Evolutionary conservation across 2,113 vertebrate species (phyloP), one percentile per base, ranked within the genome.

Genomic region (Ailurus styani): DNA sequence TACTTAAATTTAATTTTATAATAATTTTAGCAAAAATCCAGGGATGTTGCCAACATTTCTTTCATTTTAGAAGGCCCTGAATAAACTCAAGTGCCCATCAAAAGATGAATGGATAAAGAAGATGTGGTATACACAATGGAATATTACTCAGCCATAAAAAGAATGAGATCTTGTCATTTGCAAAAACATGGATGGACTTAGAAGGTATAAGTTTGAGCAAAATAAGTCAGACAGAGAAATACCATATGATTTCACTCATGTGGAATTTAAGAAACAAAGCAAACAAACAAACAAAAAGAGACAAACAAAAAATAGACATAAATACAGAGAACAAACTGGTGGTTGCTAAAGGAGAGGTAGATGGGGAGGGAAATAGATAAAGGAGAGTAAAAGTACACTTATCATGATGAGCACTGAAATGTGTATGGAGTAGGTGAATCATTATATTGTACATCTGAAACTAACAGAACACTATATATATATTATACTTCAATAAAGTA

Each of bases 1-100:
- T 90, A 90, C 7, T 82, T 68, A 66, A 11, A 82, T 94, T 90
- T 93, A 95, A 29, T 84, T 73, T 81, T 90, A 84, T 75, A 60
- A 57, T 66, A 70, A 73, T 91, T 79, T 93, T 78, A 55, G 64
- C 25, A 83, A 66, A 82, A 55, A 37, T 66, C 11, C 12, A 78
- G 66, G 42, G 31, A 0, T 4, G 34, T 2, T 52, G 15, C 1
- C 10, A 40, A 79, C 23, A 45, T 60, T 57, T 68, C 18, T 94
- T 73, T 85, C 21, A 14, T 40, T 85, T 27, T 78, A 78, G 29
- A 83, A 64, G 54, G 18, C 23, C 85, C 54, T 81, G 40, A 42
- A 70, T 77, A 45, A 75, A 45, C 25, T 25, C 42, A 68, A 68
- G 72, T 17, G 72, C 4, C 25, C 72, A 75, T 75, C 40, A 27